Conservation (phyloP, 2,888 invertebrate species). For the Drosophila merina region DNA sequence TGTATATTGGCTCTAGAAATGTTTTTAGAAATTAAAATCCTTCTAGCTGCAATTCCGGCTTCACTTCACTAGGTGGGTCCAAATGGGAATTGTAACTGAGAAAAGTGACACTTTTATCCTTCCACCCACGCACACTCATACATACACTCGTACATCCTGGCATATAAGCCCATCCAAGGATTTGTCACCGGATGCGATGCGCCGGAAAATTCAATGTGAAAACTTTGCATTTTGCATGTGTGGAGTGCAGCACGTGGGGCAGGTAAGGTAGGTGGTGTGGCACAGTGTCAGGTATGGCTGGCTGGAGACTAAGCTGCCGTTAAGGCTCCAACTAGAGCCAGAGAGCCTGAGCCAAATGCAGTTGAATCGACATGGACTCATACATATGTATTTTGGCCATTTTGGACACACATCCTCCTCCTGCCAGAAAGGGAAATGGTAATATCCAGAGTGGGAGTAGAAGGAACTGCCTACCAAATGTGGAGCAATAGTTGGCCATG, state of each 20-base stretch:
- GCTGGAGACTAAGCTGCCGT: slow-evolving; percentile 56
- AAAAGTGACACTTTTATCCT: slow-evolving; percentile 40
- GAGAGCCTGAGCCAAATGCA: slow-evolving; percentile 52
- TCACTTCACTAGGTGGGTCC: slow-evolving; percentile 1
- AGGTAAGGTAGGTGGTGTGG: slow-evolving; percentile 1
- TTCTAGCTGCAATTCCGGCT: slow-evolving; percentile 6
- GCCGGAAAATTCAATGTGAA: slow-evolving; percentile 77
- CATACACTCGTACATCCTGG: slow-evolving; percentile 7
- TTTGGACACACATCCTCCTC: slow-evolving; percentile 58
- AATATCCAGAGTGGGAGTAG: not conserved
- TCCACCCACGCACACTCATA: slow-evolving; percentile 9
- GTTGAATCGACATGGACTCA: slow-evolving; percentile 56
- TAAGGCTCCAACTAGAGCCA: slow-evolving; percentile 63
- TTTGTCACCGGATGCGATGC: slow-evolving; percentile 65
- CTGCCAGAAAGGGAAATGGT: slow-evolving; percentile 14
- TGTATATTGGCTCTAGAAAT: not conserved
- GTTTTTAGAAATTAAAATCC: slow-evolving; percentile 3
- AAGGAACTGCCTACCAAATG: slow-evolving; percentile 42
- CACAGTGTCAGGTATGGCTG: slow-evolving; percentile 35
- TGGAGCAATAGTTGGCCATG: slow-evolving; percentile 64
- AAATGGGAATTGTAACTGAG: slow-evolving; percentile 37
- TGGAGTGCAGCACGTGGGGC: slow-evolving; percentile 3
- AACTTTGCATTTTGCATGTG: slow-evolving; percentile 65
- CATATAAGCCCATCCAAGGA: slow-evolving; percentile 39
- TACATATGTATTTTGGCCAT: slow-evolving; percentile 50